Percentiles rank a stretch among this genome's conserved stretches.
These are phyloP conservation scores for Paedocypris micromegethes DNA, from an alignment of 2,797 vertebrate species.

Conservation along the genomic window DNA sequence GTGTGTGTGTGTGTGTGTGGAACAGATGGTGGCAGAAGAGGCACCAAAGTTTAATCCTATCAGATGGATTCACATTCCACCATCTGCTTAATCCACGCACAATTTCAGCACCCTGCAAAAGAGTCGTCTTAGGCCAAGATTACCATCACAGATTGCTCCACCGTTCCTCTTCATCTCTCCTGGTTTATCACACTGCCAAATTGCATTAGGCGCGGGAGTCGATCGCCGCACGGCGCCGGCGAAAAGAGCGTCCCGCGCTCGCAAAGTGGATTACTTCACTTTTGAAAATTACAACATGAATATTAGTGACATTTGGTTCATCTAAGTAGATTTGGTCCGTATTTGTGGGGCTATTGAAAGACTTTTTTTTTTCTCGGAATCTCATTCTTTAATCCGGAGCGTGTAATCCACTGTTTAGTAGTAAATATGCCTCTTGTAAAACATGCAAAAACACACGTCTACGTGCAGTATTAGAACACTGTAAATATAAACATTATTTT, in stretches of 20 bases:
- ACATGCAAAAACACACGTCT: background rate
- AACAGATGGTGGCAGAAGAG: constrained; percentile 86
- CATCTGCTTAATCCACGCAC: constrained; percentile 94
- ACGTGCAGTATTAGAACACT: background rate
- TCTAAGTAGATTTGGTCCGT: constrained; percentile 45
- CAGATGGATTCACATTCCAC: constrained; percentile 91
- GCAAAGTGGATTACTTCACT: constrained; percentile 69
- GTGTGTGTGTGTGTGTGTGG: constrained; percentile 39
- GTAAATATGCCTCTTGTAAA: constrained; percentile 7
- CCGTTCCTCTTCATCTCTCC: constrained; percentile 65
- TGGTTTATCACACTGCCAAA: constrained; percentile 68
- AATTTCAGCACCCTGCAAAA: constrained; percentile 77
- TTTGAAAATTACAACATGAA: constrained; percentile 68
- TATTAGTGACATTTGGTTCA: constrained; percentile 24
- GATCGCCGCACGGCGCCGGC: constrained; percentile 2
- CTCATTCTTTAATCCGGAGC: constrained; percentile 54
- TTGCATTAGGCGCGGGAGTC: constrained; percentile 59
- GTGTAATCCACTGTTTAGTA: constrained; percentile 42
- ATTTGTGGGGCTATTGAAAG: constrained; percentile 38
- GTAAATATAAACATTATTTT: background rate
- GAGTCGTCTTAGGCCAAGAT: constrained; percentile 76
- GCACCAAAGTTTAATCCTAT: constrained; percentile 94
- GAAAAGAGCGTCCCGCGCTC: constrained; percentile 13
- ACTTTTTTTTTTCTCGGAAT: constrained; percentile 27
- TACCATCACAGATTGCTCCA: constrained; percentile 71